Evolutionary conservation across 2,797 vertebrate genomes (phyloP).

Genomic region (Galaxias olidus): DNA sequence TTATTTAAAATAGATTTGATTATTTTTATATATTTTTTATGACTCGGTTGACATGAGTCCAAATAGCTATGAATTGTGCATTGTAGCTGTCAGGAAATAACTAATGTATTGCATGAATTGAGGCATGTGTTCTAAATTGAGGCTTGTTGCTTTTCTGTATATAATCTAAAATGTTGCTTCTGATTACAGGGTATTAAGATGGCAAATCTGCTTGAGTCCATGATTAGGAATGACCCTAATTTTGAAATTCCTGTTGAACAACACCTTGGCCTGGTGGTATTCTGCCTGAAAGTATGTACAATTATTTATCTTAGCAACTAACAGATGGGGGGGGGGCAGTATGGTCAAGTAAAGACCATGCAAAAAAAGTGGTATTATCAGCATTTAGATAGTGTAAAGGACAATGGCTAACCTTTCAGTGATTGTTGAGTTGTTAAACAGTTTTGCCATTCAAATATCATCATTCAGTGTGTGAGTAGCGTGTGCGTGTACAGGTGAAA

Average conservation of each 20-base stretch:
- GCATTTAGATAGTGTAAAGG: slow-evolving; percentile 2
- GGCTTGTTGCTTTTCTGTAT: background rate
- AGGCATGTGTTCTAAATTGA: background rate
- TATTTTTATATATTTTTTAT: no score
- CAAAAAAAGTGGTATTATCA: background rate
- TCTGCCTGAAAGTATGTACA: slow-evolving; percentile 82
- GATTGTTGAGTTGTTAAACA: slow-evolving; percentile 24
- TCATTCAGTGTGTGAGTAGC: slow-evolving; percentile 28
- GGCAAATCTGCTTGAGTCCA: slow-evolving; percentile 91
- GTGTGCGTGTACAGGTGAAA: slow-evolving; percentile 8
- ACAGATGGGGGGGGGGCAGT: no score
- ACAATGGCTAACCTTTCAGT: slow-evolving; percentile 30
- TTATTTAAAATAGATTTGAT: no score
- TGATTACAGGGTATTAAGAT: slow-evolving; percentile 85
- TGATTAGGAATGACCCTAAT: slow-evolving; percentile 82
- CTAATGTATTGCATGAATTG: background rate
- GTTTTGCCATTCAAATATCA: background rate
- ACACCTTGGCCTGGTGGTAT: slow-evolving; percentile 93
- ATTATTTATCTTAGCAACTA: slow-evolving; percentile 17
- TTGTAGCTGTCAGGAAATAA: background rate
- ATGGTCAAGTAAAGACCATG: no score
- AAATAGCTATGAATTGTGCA: no score
- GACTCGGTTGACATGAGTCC: no score
- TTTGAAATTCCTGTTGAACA: slow-evolving; percentile 94
- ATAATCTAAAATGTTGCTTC: background rate